A percentile compares a stretch with the other conserved stretches of the same genome.
These are phyloP conservation scores for Tachystola acroxantha DNA, from an alignment of 2,888 invertebrate species.

Conservation along the genomic window DNA sequence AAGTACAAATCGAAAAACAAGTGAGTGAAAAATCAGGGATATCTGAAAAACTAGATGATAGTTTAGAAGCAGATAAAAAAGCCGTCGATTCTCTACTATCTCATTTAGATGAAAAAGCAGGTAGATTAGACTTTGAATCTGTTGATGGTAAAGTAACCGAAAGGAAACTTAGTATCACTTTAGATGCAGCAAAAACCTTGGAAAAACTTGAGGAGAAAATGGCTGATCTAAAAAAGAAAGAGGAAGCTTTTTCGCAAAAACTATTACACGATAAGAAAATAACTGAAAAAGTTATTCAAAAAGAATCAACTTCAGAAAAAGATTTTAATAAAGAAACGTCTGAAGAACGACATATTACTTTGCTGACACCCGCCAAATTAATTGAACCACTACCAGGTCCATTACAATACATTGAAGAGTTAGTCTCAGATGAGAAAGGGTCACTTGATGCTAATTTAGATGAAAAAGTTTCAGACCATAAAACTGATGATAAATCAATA, in stretches of 20 bases:
- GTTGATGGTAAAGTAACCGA: constrained; percentile 19
- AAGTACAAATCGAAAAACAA: constrained; percentile 3
- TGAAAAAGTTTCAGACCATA: neutral
- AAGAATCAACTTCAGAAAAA: constrained; percentile 36
- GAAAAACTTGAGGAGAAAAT: constrained; percentile 70
- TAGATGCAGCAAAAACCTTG: constrained; percentile 60
- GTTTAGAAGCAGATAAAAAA: constrained; percentile 4
- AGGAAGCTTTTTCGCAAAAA: constrained; percentile 26
- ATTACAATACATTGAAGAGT: too few relatives aligned
- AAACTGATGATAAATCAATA: too few relatives aligned
- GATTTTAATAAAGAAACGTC: neutral
- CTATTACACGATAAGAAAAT: constrained; percentile 26
- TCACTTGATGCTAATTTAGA: neutral
- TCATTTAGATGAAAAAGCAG: constrained; percentile 8
- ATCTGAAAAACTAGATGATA: constrained; percentile 13
- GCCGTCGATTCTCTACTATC: neutral
- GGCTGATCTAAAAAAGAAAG: constrained; percentile 50
- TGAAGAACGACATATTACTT: too few relatives aligned
- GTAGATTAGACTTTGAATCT: constrained; percentile 2
- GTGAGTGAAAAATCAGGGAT: constrained; percentile 4
- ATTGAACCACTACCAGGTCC: too few relatives aligned
- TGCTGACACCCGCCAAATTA: too few relatives aligned
- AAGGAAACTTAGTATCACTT: constrained; percentile 39
- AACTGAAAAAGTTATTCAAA: constrained; percentile 24
- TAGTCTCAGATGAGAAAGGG: too few relatives aligned